Base-by-base conservation (phyloP, 2,797 vertebrate species). In the Xenopus petersii region DNA sequence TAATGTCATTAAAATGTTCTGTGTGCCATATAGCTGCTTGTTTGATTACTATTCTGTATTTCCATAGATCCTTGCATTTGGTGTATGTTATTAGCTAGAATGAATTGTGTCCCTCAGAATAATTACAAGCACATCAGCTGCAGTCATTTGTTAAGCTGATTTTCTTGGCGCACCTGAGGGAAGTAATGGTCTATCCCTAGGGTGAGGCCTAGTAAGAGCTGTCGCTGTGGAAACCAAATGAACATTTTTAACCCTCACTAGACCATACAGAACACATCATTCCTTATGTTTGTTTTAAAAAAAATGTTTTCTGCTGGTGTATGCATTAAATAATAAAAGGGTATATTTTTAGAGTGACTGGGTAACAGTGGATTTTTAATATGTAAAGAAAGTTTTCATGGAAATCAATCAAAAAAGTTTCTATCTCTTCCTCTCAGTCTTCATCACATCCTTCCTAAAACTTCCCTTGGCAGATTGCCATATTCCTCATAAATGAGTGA, bases 401-500 rank as follows among this genome's bases (percentile, higher is more conserved):
- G 7, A 17, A 56, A 3, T 17, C 7, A 17, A 56, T 17, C 26
- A 56, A 16, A 8, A 51, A 17, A 56, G 54, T 56, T 30, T 30
- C 26, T 30, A 1, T 58, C 6, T n/a, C 62, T 36, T 70, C 47
- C 47, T 56, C 63, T 66, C 42, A 58, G 15, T 59, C 48, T 61
- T 62, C 55, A 61, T 67, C 68, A 77, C 69, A 54, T 51, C 69
- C 42, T 56, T 67, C 62, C 63, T 67, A 77, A 30, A 77, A 77
- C 55, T 71, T 66, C 56, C 46, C 24, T 64, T 77, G 17, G 6
- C 10, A 58, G 81, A 17, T 42, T 7, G 67, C 62, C 24, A 79
- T 86, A 75, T 47, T 69, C 72, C 84, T 90, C 87, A 87, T 86
- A 81, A 92, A 92, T 92, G 88, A 93, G 89, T 90, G 87, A 92